phyloP scores from a whole-genome alignment of 2,113 vertebrate species.

The Grammomys dolichurus region DNA sequence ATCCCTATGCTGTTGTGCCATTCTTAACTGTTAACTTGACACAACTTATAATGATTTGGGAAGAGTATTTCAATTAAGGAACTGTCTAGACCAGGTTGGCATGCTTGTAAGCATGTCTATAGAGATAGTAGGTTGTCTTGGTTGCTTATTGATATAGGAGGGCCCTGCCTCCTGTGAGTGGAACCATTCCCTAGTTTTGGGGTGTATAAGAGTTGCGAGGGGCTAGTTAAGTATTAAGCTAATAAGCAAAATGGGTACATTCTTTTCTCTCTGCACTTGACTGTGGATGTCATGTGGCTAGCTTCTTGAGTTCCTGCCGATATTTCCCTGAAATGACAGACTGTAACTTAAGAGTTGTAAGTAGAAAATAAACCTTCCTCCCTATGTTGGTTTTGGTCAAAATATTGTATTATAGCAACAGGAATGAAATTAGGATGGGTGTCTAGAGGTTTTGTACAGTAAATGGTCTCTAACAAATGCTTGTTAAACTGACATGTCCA shows the following conservation, averaged over 20 bases:
- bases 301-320: background rate
- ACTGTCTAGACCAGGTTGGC: no score
- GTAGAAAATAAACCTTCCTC: background rate
- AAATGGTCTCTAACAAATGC: background rate
- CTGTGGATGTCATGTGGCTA: background rate
- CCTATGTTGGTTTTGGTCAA: background rate
- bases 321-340: background rate
- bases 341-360: background rate
- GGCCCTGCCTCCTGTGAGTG: background rate
- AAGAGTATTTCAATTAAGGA: background rate
- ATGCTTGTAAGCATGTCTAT: background rate
- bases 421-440: background rate
- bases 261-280: background rate
- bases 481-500: background rate
- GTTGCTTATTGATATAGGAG: background rate
- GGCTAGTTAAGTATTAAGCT: background rate
- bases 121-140: background rate
- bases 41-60: background rate
- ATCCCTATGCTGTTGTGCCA: background rate
- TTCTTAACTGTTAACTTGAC: background rate
- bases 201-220: no score
- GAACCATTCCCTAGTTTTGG: background rate
- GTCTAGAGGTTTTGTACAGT: background rate
- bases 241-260: background rate
- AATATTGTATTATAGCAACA: background rate